phyloP scores from a whole-genome alignment of 30 jellyfish, hydroid and myxozoan genomes.

The Sanderia malayensis region DNA sequence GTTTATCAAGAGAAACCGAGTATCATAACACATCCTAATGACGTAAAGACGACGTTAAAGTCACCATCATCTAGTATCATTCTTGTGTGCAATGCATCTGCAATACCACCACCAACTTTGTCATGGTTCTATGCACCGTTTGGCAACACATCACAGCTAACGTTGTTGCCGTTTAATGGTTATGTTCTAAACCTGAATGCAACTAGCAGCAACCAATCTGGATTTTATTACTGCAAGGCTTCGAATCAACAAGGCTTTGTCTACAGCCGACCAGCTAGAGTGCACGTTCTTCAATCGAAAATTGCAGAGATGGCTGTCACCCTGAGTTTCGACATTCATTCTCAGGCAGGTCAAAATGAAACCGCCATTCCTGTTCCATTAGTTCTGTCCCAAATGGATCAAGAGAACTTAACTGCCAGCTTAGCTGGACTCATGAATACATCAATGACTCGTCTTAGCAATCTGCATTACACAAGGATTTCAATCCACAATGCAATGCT shows the following conservation, averaged over 20 bases:
- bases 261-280: slow-evolving; percentile 41
- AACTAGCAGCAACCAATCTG: slow-evolving; percentile 43
- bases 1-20: slow-evolving; percentile 24
- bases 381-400: slow-evolving; percentile 11
- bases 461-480: slow-evolving; percentile 9
- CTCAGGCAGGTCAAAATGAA: not conserved
- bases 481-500: slow-evolving; percentile 6
- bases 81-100: slow-evolving; percentile 56
- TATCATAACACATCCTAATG: slow-evolving; percentile 48
- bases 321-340: slow-evolving; percentile 16
- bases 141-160: not conserved
- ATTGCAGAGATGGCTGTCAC: slow-evolving; percentile 27
- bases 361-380: slow-evolving; percentile 13
- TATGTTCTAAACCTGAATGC: slow-evolving; percentile 25
- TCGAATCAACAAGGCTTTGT: slow-evolving; percentile 44
- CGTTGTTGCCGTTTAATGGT: slow-evolving; percentile 3
- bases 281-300: slow-evolving; percentile 28
- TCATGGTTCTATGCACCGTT: slow-evolving; percentile 41
- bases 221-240: slow-evolving; percentile 53
- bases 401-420: not conserved
- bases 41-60: slow-evolving; percentile 2
- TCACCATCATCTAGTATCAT: slow-evolving; percentile 15
- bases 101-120: slow-evolving; percentile 34
- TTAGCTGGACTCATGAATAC: slow-evolving; percentile 39
- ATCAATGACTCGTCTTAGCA: slow-evolving; percentile 9